These are phyloP conservation scores for Paramormyrops kingsleyae DNA, from an alignment of 2,113 vertebrate species.

Conservation along the genomic window DNA sequence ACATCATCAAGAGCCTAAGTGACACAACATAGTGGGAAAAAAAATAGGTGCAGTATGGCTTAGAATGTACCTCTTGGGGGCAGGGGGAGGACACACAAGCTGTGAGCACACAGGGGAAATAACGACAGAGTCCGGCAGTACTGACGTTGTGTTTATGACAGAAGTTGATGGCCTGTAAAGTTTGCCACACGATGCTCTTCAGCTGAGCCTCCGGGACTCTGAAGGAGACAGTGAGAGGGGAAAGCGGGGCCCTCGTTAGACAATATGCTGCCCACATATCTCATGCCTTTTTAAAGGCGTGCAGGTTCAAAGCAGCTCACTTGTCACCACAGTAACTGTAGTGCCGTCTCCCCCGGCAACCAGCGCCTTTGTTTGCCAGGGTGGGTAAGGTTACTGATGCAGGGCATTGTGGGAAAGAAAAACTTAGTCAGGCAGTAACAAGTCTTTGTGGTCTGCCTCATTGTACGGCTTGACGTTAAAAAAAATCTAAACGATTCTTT, in stretches of 20 bases:
- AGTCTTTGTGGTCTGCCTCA: constrained; percentile 4
- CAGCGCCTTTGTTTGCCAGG: constrained; percentile 50
- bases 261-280: constrained; percentile 22
- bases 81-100: not conserved
- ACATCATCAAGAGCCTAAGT: not conserved
- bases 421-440: constrained; percentile 23
- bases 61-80: not conserved
- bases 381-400: constrained; percentile 54
- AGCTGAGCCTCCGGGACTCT: constrained; percentile 83
- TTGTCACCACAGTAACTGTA: constrained; percentile 41
- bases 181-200: constrained; percentile 93
- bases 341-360: constrained; percentile 44
- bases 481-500: not conserved
- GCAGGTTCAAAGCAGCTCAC: constrained; percentile 28
- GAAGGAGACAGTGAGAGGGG: constrained; percentile 30
- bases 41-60: not conserved
- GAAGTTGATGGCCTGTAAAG: constrained; percentile 89
- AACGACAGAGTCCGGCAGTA: not conserved
- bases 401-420: constrained; percentile 29
- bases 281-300: constrained; percentile 17
- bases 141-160: constrained; percentile 94
- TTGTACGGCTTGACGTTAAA: constrained; percentile 21
- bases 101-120: not conserved
- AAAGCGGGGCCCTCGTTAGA: constrained; percentile 2
- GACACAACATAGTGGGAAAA: not conserved